These are phyloP conservation scores for Halocynthia aurantium DNA, from an alignment of 23 tunicate genomes.

Conservation along the genomic window DNA sequence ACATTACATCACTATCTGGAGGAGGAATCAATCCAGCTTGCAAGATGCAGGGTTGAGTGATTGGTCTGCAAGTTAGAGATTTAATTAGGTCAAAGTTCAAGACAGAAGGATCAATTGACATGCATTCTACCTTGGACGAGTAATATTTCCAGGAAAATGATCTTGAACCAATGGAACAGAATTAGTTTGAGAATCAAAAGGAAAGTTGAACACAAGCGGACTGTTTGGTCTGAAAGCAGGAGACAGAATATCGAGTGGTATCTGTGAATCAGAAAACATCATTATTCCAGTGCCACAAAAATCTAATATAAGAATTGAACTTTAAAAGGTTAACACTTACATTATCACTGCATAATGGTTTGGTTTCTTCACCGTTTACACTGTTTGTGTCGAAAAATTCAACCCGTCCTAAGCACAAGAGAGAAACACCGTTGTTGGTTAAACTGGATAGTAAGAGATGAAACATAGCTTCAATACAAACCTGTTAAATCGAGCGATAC, in stretches of 20 bases:
- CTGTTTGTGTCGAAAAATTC: conserved; percentile 9
- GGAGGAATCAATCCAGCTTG: conserved; percentile 6
- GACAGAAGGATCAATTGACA: background rate
- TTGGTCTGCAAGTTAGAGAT: background rate
- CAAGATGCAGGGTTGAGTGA: background rate
- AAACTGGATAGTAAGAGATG: too few species aligned
- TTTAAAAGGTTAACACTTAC: too few species aligned
- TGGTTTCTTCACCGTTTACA: background rate
- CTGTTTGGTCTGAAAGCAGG: conserved; percentile 1
- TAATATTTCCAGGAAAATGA: background rate
- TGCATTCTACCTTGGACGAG: conserved; percentile 2
- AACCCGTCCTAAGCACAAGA: background rate
- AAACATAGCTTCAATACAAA: background rate
- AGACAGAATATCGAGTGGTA: background rate
- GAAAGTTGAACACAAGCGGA: background rate
- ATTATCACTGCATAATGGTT: background rate
- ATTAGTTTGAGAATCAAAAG: background rate
- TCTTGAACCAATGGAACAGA: background rate
- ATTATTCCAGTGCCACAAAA: too few species aligned
- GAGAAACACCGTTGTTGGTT: too few species aligned
- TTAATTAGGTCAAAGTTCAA: background rate
- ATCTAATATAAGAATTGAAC: too few species aligned
- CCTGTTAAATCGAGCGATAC: background rate
- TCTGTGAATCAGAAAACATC: too few species aligned
- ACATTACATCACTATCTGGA: background rate